Evolutionary conservation across 2,888 invertebrate genomes (phyloP).

Genomic region (Ormyrus rosae): DNA sequence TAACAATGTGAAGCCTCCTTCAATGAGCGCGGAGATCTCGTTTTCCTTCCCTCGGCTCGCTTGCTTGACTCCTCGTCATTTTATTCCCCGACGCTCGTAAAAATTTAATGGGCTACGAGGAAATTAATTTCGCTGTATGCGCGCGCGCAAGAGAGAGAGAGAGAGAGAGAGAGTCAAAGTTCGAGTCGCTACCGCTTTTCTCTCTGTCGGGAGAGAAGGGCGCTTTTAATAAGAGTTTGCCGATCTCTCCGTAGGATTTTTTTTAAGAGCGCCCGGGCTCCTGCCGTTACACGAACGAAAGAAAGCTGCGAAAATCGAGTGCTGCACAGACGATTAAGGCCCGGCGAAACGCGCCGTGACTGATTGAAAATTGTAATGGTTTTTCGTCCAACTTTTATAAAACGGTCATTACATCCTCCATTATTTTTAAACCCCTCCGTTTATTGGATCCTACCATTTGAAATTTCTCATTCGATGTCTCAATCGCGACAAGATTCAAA

Average conservation of each 20-base stretch:
- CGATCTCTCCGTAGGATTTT: conserved; percentile 44
- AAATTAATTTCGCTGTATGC: conserved; percentile 55
- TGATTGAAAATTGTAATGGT: conserved; percentile 36
- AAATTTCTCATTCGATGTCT: conserved; percentile 6
- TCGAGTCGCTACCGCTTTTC: conserved; percentile 28
- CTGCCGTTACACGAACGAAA: background rate
- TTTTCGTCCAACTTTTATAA: conserved; percentile 17
- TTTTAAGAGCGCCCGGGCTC: conserved; percentile 5
- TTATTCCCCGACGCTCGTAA: conserved; percentile 52
- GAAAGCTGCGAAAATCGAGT: conserved; percentile 6
- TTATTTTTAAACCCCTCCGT: background rate
- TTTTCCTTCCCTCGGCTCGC: conserved; percentile 13
- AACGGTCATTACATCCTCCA: background rate
- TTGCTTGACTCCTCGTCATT: conserved; percentile 22
- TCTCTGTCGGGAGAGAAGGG: background rate
- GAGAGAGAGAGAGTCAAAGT: conserved; percentile 30
- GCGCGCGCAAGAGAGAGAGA: background rate
- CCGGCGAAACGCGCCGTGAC: conserved; percentile 35
- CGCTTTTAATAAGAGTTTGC: conserved; percentile 49
- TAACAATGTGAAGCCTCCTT: conserved; percentile 31
- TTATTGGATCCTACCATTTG: background rate
- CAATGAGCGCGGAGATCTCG: conserved; percentile 21
- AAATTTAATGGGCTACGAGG: conserved; percentile 55
- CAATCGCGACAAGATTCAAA: background rate
- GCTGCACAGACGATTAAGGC: conserved; percentile 14